Evolutionary conservation across 2,113 vertebrate genomes (phyloP).

Genomic region (Aramus guarauna): DNA sequence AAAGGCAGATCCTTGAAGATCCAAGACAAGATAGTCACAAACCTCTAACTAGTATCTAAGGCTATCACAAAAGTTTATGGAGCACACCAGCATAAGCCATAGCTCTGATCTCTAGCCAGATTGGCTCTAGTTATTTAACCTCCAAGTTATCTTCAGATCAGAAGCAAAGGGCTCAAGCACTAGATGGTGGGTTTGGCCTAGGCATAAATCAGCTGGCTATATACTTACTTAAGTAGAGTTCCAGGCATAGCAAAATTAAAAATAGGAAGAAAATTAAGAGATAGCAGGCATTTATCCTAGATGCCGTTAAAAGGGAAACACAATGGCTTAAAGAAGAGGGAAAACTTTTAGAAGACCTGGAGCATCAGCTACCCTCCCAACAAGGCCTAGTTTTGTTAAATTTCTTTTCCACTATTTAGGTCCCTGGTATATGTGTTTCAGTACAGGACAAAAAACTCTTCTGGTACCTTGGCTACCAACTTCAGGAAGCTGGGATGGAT

Average conservation of each 20-base stretch:
- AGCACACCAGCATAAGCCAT: background rate
- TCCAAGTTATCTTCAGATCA: constrained; percentile 19
- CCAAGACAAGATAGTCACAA: constrained; percentile 31
- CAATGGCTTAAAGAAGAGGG: background rate
- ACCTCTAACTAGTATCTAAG: background rate
- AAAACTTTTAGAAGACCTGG: background rate
- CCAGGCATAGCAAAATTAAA: background rate
- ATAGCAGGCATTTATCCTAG: background rate
- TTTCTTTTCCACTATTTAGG: background rate
- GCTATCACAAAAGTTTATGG: constrained; percentile 40
- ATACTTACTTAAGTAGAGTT: background rate
- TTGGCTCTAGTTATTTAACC: background rate
- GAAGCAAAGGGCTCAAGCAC: background rate
- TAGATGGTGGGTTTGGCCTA: background rate
- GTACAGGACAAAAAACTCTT: background rate
- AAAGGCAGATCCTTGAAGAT: constrained; percentile 22
- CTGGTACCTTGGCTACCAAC: background rate
- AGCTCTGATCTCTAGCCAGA: background rate
- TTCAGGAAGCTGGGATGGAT: background rate
- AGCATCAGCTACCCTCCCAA: background rate
- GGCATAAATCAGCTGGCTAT: background rate
- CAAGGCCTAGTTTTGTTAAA: background rate
- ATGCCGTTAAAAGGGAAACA: background rate
- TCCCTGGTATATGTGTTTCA: background rate
- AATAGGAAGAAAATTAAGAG: background rate